Evolutionary conservation across 2,888 invertebrate species (phyloP), one percentile per base, ranked within the genome.

Genomic region (Limnephilus lunatus): DNA sequence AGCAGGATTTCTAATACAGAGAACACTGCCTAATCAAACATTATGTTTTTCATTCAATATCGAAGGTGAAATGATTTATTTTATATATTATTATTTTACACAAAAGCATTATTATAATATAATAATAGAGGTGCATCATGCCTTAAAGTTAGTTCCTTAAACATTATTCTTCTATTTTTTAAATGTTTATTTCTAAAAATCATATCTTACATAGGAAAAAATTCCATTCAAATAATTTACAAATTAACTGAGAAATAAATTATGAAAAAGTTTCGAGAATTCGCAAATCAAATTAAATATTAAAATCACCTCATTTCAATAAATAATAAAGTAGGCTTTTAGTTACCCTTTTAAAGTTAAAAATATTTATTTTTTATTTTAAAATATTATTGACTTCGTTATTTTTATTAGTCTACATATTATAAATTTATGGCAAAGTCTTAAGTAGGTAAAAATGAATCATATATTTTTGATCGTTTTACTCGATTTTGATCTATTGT

Each of bases 171-270:
- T 86, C 44, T 44, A 86, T 15, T 53, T 86, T 39, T 44, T 7
- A 86, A 44, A 89, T 35, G 87, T 80, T 35, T 89, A 89, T 25
- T 80, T n/a, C 35, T 35, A 89, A 80, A 89, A 89, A 89, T 81
- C 80, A 89, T 89, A 80, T 89, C 80, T 89, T 80, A 80, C 68
- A 88, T 1, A 68, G 88, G 53, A 88, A 88, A 31, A 88, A 7
- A 44, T n/a, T 82, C 82, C 82, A 32, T 82, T 82, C 25, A 31
- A 82, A 82, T 39, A 44, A 85, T 85, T 85, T 91, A 91, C 89
- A 89, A 83, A 44, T 82, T 85, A 44, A 85, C 85, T 85, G 32
- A 44, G n/a, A 86, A 86, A 86, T 86, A 86, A 39, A 81, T 85
- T 83, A 30, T n/a, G 68, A 68, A 68, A 68, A 53, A 14, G 48